Evolutionary conservation across 1,140 invertebrate species (phyloP).

Genomic region (Oryctes rhinoceros): DNA sequence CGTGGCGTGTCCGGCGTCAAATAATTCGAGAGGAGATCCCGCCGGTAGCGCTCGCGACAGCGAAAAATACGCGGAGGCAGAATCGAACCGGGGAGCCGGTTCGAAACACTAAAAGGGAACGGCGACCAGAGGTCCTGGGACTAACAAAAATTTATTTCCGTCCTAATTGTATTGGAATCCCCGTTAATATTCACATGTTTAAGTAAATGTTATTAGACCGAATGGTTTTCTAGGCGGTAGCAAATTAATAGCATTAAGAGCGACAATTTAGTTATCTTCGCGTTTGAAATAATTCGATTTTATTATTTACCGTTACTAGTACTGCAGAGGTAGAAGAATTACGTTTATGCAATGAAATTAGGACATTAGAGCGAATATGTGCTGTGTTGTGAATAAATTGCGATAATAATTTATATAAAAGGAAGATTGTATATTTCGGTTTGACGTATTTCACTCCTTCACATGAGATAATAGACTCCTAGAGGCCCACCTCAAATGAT

Average conservation of each 20-base stretch:
- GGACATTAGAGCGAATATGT: no score
- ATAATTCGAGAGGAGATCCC: conserved; percentile 5
- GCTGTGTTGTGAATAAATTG: no score
- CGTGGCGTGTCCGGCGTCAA: conserved; percentile 5
- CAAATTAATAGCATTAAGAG: neutral
- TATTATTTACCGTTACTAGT: neutral
- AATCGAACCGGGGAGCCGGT: neutral
- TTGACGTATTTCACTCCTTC: no score
- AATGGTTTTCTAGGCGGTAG: neutral
- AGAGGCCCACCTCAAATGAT: no score
- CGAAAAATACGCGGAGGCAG: conserved; percentile 7
- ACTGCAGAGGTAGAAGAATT: neutral
- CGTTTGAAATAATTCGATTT: neutral
- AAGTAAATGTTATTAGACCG: neutral
- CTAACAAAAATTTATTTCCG: conserved; percentile 18
- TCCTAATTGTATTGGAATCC: neutral
- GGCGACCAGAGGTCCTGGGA: neutral
- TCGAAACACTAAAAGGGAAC: neutral
- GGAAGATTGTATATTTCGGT: no score
- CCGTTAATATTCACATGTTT: conserved; percentile 17
- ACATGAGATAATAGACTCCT: no score
- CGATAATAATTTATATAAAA: no score
- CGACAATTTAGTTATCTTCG: neutral
- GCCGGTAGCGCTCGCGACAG: neutral
- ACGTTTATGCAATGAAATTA: no score